Evolutionary conservation across 2,113 vertebrate genomes (phyloP), one percentile per base, ranked within the genome.

Genomic region (Terrapene triunguis): DNA sequence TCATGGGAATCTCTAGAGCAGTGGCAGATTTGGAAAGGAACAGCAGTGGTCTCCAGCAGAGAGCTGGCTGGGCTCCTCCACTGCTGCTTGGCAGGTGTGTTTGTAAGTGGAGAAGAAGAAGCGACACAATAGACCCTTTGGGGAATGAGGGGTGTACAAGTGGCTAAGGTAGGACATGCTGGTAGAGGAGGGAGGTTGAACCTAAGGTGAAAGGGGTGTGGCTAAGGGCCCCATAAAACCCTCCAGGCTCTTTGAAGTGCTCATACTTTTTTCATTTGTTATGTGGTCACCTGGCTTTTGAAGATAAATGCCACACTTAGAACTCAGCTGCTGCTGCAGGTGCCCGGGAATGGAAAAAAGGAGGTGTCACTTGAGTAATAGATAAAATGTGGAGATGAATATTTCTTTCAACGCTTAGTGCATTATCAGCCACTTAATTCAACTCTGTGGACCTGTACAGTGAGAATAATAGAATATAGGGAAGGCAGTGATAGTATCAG

Each of bases 371-470:
- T 55, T 2, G 0, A 19, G 12, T 95, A 91, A 95, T 74, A 90
- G 81, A 82, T 55, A 95, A 51, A 87, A 93, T 82, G 48, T 74
- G 38, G 48, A 78, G 57, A 38, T 54, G 38, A 16, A 9, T 42
- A 24, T 82, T 86, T 89, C 62, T 93, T 82, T 24, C 38, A n/a
- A 74, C 0, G 0, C 88, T 95, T 93, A 80, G 50, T 87, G 91
- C 92, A 55, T 95, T 93, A 88, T n/a, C 87, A 91, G n/a, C 44
- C 88, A 42, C 32, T 90, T 89, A 48, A 69, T 90, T 89, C 38
- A 80, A 84, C 80, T 95, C n/a, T 17, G 51, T 94, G 72, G 29
- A 82, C 80, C 72, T 72, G 35, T 10, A 48, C 93, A 35, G 48
- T 88, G 62, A 95, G 55, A 93, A 82, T 47, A 92, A 78, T 5